phyloP scores from a whole-genome alignment of 2,113 vertebrate genomes.

The Pagrus major region DNA sequence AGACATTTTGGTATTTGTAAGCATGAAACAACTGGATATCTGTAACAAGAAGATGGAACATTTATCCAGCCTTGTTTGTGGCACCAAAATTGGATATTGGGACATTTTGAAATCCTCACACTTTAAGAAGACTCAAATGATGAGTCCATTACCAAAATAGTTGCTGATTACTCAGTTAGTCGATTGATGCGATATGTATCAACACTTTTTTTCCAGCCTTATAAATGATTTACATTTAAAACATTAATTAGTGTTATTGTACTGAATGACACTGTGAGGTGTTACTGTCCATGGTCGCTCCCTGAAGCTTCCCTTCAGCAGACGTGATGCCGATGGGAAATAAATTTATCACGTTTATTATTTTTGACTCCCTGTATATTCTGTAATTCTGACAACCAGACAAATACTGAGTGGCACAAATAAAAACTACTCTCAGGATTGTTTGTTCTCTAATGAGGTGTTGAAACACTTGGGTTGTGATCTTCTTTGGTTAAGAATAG shows the following conservation, averaged over 20 bases:
- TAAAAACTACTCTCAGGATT: constrained; percentile 6
- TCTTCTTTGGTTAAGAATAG: constrained; percentile 30
- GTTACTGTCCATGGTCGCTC: not conserved
- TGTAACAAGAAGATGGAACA: too few species aligned
- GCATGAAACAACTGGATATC: too few species aligned
- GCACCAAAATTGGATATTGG: too few species aligned
- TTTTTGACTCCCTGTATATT: constrained; percentile 10
- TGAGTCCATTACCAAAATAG: not conserved
- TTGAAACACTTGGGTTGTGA: constrained; percentile 35
- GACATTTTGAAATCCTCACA: too few species aligned
- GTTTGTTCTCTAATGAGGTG: constrained; percentile 52
- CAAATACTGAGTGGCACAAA: constrained; percentile 15
- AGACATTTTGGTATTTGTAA: too few species aligned
- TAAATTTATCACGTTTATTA: constrained; percentile 47
- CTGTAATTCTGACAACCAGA: constrained; percentile 9
- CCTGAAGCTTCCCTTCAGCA: constrained; percentile 10
- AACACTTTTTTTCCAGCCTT: not conserved
- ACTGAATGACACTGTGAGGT: not conserved
- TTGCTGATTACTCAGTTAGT: not conserved
- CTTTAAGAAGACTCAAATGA: not conserved
- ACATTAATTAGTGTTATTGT: not conserved
- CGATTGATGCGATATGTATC: not conserved
- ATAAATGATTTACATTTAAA: not conserved
- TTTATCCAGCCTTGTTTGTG: too few species aligned
- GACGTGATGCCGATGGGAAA: constrained; percentile 36